These are phyloP conservation scores for Melinaea marsaeus DNA, from an alignment of 2,888 invertebrate species.

Conservation along the genomic window DNA sequence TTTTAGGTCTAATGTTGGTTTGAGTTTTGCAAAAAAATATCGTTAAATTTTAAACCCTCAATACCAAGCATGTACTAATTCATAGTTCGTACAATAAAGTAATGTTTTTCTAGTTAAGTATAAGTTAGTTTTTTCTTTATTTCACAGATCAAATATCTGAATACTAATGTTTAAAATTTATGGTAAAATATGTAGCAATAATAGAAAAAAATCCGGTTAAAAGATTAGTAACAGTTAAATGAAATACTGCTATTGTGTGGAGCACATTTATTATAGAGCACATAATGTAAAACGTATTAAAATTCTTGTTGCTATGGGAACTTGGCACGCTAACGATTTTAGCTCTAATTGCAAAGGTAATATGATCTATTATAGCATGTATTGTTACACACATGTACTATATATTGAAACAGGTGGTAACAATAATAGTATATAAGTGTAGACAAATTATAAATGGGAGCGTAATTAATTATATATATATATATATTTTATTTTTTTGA, in stretches of 20 bases:
- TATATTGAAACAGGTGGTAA: constrained; percentile 20
- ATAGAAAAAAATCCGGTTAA: too few species aligned
- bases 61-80: not conserved
- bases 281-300: constrained; percentile 12
- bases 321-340: constrained; percentile 4
- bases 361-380: not conserved
- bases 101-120: too few species aligned
- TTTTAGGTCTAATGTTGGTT: too few species aligned
- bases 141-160: too few species aligned
- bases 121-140: too few species aligned
- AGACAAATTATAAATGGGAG: constrained; percentile 9
- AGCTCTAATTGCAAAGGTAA: not conserved
- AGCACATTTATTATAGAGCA: constrained; percentile 10
- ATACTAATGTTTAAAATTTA: too few species aligned
- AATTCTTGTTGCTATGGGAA: constrained; percentile 21
- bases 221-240: constrained; percentile 6
- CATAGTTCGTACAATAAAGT: too few species aligned
- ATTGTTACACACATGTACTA: not conserved
- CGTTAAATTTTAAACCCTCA: not conserved
- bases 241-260: constrained; percentile 12
- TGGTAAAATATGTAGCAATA: too few species aligned
- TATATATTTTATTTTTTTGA: not conserved
- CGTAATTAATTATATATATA: constrained; percentile 8
- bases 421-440: constrained; percentile 12
- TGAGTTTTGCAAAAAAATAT: too few species aligned